Evolutionary conservation across 1,140 invertebrate genomes (phyloP).

Genomic region (Oreohelix idahoensis): DNA sequence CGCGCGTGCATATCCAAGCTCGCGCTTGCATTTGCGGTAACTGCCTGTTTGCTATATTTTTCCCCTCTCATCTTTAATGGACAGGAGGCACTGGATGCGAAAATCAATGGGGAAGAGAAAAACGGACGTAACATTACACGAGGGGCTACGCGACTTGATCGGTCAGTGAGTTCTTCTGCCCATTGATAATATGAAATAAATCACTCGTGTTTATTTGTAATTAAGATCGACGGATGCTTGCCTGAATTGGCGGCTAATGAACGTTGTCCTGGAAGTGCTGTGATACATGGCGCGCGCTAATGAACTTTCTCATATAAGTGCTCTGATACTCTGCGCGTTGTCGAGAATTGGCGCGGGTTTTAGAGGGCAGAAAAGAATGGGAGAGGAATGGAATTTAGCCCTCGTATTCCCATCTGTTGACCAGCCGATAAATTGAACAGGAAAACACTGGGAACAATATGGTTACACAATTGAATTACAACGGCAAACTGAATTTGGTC

Average conservation of each 20-base stretch:
- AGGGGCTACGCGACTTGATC: not conserved
- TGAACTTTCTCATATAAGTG: conserved; percentile 1
- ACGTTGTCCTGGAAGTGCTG: not conserved
- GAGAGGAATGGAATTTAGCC: not conserved
- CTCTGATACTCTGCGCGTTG: not conserved
- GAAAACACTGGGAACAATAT: not conserved
- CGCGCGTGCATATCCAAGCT: too few relatives aligned
- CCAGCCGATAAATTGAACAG: not conserved
- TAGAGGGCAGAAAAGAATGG: not conserved
- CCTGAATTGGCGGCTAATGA: not conserved
- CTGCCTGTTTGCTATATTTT: too few relatives aligned
- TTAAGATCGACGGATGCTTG: conserved; percentile 1
- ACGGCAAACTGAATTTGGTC: too few relatives aligned
- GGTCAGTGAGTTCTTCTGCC: not conserved
- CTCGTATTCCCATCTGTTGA: not conserved
- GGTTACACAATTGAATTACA: too few relatives aligned
- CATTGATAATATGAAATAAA: not conserved
- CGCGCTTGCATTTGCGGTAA: too few relatives aligned
- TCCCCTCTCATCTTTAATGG: not conserved
- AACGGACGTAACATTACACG: not conserved
- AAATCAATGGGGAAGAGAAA: not conserved
- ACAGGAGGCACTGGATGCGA: not conserved
- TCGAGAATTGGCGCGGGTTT: not conserved
- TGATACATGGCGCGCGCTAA: not conserved
- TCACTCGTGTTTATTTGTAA: conserved; percentile 13